Percentiles rank a stretch among this genome's conserved stretches.
Conservation (phyloP, 1,140 invertebrate species). For the Saccostrea glomerata region DNA sequence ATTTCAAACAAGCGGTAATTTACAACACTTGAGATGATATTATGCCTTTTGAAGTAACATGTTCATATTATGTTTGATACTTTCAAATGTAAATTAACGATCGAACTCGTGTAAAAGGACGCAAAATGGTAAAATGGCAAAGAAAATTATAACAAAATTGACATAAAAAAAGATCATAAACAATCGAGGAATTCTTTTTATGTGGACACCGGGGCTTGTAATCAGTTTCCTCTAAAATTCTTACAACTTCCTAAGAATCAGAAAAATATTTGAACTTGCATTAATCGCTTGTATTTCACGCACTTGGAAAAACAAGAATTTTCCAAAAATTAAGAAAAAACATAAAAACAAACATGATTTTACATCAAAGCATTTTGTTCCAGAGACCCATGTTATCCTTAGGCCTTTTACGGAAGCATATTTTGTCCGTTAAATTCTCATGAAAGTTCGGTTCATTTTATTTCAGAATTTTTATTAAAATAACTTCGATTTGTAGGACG, state of each 20-base stretch:
- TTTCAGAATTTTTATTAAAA: constrained; percentile 4
- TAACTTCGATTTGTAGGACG: not conserved
- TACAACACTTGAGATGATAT: too few species aligned
- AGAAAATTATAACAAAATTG: not conserved
- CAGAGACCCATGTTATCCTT: not conserved
- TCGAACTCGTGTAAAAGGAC: too few species aligned
- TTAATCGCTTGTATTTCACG: constrained; percentile 8
- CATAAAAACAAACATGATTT: not conserved
- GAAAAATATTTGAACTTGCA: constrained; percentile 6
- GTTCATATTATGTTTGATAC: too few species aligned
- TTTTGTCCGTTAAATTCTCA: not conserved
- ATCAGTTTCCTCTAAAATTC: not conserved
- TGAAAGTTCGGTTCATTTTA: not conserved
- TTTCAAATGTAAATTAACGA: too few species aligned
- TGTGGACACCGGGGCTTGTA: not conserved
- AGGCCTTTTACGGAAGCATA: not conserved
- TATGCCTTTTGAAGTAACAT: too few species aligned
- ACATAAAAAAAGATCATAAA: not conserved
- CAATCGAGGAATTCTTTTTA: constrained; percentile 7
- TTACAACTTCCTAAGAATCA: constrained; percentile 3
- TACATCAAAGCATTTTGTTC: not conserved
- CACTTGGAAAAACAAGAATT: constrained; percentile 23
- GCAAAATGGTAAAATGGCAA: too few species aligned
- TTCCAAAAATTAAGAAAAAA: not conserved
- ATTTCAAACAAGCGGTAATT: too few species aligned